Conservation (phyloP, 2,797 vertebrate species). For the Centropyge bicolor region DNA sequence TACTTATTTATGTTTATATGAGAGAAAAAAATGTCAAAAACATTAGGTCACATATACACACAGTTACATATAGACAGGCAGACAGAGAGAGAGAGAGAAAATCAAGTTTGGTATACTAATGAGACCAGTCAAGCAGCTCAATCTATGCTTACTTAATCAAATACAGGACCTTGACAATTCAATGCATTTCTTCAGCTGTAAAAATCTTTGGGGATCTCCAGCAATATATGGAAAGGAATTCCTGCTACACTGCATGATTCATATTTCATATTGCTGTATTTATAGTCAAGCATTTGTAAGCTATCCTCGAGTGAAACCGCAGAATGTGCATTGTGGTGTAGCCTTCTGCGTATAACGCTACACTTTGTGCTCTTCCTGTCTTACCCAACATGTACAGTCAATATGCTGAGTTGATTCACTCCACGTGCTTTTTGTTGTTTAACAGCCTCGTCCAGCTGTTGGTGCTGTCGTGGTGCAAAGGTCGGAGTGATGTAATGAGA, state of each 20-base stretch:
- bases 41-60: background rate
- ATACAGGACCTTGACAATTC: constrained; percentile 13
- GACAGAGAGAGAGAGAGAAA: background rate
- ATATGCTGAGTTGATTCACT: constrained; percentile 24
- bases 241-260: background rate
- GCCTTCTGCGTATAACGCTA: constrained; percentile 2
- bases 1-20: background rate
- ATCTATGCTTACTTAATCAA: constrained; percentile 18
- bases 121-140: constrained; percentile 1
- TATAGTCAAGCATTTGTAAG: constrained; percentile 9
- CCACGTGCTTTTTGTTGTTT: constrained; percentile 55
- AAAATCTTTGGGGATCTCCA: background rate
- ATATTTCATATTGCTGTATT: constrained; percentile 34
- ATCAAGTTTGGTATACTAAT: constrained; percentile 20
- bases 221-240: background rate
- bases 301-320: constrained; percentile 21
- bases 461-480: constrained; percentile 67
- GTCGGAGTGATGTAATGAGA: constrained; percentile 79
- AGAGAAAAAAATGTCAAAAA: background rate
- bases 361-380: constrained; percentile 15
- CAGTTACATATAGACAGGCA: background rate
- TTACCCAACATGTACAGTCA: constrained; percentile 15
- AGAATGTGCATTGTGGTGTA: background rate
- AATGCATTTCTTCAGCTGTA: constrained; percentile 9
- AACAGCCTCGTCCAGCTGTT: constrained; percentile 76